Evolutionary conservation across 2,888 invertebrate genomes (phyloP).

Genomic region (Amiota communis): DNA sequence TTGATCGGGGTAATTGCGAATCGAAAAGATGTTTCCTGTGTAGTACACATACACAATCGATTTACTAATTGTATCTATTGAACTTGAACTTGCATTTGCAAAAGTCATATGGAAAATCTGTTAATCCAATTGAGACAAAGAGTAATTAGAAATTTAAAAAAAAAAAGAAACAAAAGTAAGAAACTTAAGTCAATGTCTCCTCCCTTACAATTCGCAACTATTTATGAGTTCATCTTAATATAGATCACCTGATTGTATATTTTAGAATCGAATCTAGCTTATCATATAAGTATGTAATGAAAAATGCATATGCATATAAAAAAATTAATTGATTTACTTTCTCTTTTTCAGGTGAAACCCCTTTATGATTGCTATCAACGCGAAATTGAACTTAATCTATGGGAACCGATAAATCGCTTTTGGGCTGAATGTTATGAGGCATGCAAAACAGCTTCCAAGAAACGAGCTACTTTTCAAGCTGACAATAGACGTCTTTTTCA

Average conservation of each 20-base stretch:
- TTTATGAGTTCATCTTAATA: no score
- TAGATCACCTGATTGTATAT: no score
- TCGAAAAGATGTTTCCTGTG: neutral
- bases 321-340: neutral
- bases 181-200: neutral
- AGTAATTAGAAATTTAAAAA: neutral
- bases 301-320: no score
- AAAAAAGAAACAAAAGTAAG: no score
- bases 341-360: slow-evolving; percentile 74
- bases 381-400: slow-evolving; percentile 74
- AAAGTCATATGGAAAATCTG: neutral
- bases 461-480: slow-evolving; percentile 75
- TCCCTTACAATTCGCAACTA: no score
- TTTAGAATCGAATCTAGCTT: no score
- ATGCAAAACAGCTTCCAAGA: slow-evolving; percentile 76
- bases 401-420: slow-evolving; percentile 76
- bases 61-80: slow-evolving; percentile 38
- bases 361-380: slow-evolving; percentile 76
- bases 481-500: slow-evolving; percentile 77
- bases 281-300: no score
- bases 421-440: slow-evolving; percentile 79
- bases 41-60: neutral
- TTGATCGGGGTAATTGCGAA: neutral
- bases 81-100: slow-evolving; percentile 60
- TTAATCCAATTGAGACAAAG: neutral